Evolutionary conservation across 2,888 invertebrate genomes (phyloP).

Genomic region (Phragmatobia fuliginosa): DNA sequence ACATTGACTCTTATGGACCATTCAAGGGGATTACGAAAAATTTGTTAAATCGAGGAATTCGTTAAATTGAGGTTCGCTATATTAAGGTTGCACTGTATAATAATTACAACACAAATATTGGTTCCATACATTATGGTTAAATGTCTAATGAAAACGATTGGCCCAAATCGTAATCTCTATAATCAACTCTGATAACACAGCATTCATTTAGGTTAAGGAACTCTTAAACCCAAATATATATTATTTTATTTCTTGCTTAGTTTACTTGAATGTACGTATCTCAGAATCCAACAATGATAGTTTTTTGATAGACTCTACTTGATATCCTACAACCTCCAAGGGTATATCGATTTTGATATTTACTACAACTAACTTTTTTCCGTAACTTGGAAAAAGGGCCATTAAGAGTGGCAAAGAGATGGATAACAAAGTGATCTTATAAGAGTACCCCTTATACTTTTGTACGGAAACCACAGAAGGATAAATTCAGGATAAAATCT

Average conservation of each 20-base stretch:
- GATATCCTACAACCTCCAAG: background rate
- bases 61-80: too few relatives aligned
- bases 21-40: too few relatives aligned
- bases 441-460: background rate
- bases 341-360: background rate
- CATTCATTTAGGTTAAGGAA: background rate
- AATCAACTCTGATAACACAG: background rate
- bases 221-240: background rate
- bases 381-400: background rate
- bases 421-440: slow-evolving; percentile 1
- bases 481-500: background rate
- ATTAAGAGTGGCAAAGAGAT: background rate
- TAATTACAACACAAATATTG: background rate
- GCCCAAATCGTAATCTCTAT: background rate
- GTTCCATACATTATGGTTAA: background rate
- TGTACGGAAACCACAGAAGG: background rate
- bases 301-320: background rate
- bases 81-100: too few relatives aligned
- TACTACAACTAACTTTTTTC: background rate
- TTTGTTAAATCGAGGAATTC: too few relatives aligned
- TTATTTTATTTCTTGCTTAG: background rate
- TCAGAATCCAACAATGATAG: background rate
- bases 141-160: too few relatives aligned
- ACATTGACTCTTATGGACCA: too few relatives aligned
- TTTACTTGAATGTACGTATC: background rate